A percentile compares a stretch with the other conserved stretches of the same genome.
Conservation (phyloP, 2,888 invertebrate genomes). For the Xestia rhomboidea region DNA sequence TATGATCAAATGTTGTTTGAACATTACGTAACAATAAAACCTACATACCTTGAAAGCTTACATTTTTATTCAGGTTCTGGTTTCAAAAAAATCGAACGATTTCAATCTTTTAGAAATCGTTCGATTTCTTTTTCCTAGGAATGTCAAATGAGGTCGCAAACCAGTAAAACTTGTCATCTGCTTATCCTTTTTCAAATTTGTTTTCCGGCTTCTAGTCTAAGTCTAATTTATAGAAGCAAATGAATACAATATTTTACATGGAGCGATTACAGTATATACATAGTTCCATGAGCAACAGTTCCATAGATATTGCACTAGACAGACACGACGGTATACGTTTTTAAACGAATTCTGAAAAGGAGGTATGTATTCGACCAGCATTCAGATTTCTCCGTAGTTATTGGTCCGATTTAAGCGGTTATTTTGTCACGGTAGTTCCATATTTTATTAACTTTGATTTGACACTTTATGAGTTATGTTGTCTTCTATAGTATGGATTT, state of each 20-base stretch:
- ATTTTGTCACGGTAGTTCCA: too few species aligned
- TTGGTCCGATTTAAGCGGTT: too few species aligned
- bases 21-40: neutral
- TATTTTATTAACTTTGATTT: too few species aligned
- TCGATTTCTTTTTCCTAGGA: neutral
- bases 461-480: too few species aligned
- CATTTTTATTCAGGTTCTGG: neutral
- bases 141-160: neutral
- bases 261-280: too few species aligned
- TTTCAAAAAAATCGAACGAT: neutral
- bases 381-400: too few species aligned
- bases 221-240: too few species aligned
- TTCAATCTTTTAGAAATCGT: neutral
- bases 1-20: neutral
- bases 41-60: neutral
- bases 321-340: neutral
- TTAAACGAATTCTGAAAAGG: too few species aligned
- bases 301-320: neutral
- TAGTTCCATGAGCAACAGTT: neutral
- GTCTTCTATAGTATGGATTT: too few species aligned
- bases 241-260: neutral
- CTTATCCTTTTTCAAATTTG: neutral
- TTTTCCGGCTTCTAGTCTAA: neutral
- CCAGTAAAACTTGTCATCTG: neutral
- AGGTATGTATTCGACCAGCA: too few species aligned